phyloP scores from a whole-genome alignment of 2,797 vertebrate species.

The Enteromius viviparus region DNA sequence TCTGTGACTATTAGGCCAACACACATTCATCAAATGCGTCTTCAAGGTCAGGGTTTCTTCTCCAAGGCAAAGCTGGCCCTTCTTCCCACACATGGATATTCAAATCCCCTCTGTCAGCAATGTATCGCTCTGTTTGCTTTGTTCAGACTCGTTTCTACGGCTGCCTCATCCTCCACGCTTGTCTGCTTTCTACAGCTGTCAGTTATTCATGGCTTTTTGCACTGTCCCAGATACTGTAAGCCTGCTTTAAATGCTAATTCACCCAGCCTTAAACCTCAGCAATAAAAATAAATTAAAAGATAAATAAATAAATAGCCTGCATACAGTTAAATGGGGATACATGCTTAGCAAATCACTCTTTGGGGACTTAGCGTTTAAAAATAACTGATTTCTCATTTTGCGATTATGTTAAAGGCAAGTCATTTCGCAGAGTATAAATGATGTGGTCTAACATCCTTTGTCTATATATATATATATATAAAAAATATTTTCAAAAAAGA shows the following conservation, averaged over 20 bases:
- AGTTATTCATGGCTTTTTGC: constrained; percentile 55
- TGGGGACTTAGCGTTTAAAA: background rate
- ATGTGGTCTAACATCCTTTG: background rate
- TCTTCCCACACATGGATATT: constrained; percentile 17
- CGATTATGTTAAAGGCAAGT: background rate
- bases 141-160: constrained; percentile 43
- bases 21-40: constrained; percentile 52
- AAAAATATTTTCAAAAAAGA: background rate
- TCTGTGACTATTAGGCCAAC: constrained; percentile 45
- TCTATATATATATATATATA: background rate
- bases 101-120: constrained; percentile 45
- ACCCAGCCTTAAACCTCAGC: background rate
- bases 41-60: constrained; percentile 54
- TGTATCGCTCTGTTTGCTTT: constrained; percentile 52
- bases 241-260: constrained; percentile 54
- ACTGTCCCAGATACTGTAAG: constrained; percentile 54
- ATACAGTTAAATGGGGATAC: constrained; percentile 19
- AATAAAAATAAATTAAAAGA: constrained; percentile 34
- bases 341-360: background rate
- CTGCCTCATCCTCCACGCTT: constrained; percentile 47
- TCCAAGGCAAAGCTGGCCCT: constrained; percentile 29
- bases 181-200: constrained; percentile 58
- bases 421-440: background rate
- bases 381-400: background rate
- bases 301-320: constrained; percentile 40